Percentiles rank a stretch among this genome's conserved stretches.
Evolutionary conservation across 2,797 vertebrate genomes (phyloP).

Genomic region (Avahi laniger): DNA sequence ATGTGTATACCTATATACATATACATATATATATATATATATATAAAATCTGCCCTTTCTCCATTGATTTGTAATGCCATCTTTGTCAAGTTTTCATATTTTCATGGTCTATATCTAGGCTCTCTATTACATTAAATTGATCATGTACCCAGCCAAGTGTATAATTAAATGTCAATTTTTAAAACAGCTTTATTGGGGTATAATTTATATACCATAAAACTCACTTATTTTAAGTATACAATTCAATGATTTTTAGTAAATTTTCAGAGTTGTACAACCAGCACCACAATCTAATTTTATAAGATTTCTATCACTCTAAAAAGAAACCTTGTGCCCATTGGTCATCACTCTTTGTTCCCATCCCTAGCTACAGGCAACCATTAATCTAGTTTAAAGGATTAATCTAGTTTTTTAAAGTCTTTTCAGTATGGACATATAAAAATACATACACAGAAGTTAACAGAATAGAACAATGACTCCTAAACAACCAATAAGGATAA

Average conservation of each 20-base stretch:
- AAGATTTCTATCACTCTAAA: neutral
- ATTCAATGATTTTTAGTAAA: neutral
- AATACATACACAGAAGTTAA: neutral
- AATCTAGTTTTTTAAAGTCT: neutral
- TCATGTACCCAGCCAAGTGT: too few relatives aligned
- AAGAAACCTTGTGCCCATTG: neutral
- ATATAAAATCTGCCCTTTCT: neutral
- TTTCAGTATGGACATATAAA: neutral
- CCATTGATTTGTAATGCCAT: neutral
- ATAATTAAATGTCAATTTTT: neutral
- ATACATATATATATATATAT: neutral
- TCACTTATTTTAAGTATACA: neutral
- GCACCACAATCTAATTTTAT: neutral
- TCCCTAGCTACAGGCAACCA: neutral
- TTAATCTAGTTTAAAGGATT: neutral
- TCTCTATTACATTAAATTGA: neutral
- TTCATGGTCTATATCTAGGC: neutral
- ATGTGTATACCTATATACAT: neutral
- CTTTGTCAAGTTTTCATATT: neutral
- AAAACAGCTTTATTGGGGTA: neutral
- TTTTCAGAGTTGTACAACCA: neutral
- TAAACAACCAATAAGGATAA: neutral
- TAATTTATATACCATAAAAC: neutral
- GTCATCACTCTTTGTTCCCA: neutral
- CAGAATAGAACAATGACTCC: neutral